Conservation (phyloP, 2,797 vertebrate genomes). For the Anisognathus igniventris region DNA sequence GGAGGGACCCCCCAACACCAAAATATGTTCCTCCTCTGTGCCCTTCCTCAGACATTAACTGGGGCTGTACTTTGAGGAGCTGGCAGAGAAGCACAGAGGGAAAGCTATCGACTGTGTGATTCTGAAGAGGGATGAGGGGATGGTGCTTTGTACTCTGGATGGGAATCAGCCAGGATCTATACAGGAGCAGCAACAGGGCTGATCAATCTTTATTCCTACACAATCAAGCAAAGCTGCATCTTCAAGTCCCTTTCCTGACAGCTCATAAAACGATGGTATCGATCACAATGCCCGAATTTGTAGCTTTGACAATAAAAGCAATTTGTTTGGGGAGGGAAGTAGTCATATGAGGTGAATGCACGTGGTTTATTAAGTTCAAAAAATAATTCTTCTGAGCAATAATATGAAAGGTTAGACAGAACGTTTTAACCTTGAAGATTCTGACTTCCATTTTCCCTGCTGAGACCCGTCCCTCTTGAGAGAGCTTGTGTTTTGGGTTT, state of each 20-base stretch:
- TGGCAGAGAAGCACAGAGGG: neutral
- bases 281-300: slow-evolving; percentile 58
- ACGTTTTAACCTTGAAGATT: slow-evolving; percentile 5
- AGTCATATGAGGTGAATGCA: neutral
- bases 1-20: neutral
- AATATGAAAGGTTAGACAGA: neutral
- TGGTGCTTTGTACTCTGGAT: neutral
- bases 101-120: slow-evolving; percentile 20
- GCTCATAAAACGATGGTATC: slow-evolving; percentile 51
- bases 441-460: neutral
- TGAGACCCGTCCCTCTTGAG: neutral
- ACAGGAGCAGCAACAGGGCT: neutral
- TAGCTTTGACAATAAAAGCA: slow-evolving; percentile 65
- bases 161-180: slow-evolving; percentile 3
- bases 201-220: slow-evolving; percentile 67
- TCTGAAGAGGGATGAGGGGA: slow-evolving; percentile 24
- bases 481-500: neutral
- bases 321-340: slow-evolving; percentile 51
- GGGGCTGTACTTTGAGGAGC: neutral
- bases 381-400: neutral
- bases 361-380: slow-evolving; percentile 32
- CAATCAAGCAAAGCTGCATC: slow-evolving; percentile 45
- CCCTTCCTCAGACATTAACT: neutral
- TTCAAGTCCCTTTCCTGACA: slow-evolving; percentile 24
- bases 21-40: neutral